These are phyloP conservation scores for Patella caerulea DNA, from an alignment of 2,888 invertebrate species.

Conservation along the genomic window DNA sequence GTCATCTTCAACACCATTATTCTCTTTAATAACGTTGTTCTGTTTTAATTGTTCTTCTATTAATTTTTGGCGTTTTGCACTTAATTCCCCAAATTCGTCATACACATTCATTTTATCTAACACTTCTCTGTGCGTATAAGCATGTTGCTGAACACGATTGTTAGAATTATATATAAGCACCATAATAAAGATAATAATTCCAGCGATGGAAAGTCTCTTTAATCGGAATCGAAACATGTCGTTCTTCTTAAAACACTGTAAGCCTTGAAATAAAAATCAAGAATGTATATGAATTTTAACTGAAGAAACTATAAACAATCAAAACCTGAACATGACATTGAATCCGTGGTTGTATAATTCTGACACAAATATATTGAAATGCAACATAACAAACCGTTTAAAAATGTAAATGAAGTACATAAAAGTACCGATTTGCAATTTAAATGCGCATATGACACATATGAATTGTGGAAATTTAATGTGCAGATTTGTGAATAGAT, in stretches of 20 bases:
- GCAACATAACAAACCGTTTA: too few species aligned
- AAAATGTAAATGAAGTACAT: too few species aligned
- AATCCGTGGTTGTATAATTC: too few species aligned
- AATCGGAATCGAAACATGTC: constrained; percentile 4
- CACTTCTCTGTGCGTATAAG: neutral
- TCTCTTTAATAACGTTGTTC: neutral
- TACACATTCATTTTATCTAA: neutral
- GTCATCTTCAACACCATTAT: neutral
- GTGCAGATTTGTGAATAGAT: too few species aligned
- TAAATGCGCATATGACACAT: too few species aligned
- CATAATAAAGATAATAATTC: neutral
- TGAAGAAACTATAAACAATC: too few species aligned
- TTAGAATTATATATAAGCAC: neutral
- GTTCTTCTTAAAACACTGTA: neutral
- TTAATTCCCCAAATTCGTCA: neutral
- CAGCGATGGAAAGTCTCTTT: neutral
- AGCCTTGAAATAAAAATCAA: too few species aligned
- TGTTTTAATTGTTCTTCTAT: neutral
- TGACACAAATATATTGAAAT: too few species aligned
- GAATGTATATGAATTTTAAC: too few species aligned
- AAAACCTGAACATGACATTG: too few species aligned
- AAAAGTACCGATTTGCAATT: too few species aligned
- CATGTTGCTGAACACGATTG: neutral
- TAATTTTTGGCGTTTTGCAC: neutral
- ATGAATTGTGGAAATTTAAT: too few species aligned